Percentiles rank a stretch among this genome's conserved stretches.
Evolutionary conservation across 2,888 invertebrate species (phyloP).

Genomic region (Pseudolycoriella hygida): DNA sequence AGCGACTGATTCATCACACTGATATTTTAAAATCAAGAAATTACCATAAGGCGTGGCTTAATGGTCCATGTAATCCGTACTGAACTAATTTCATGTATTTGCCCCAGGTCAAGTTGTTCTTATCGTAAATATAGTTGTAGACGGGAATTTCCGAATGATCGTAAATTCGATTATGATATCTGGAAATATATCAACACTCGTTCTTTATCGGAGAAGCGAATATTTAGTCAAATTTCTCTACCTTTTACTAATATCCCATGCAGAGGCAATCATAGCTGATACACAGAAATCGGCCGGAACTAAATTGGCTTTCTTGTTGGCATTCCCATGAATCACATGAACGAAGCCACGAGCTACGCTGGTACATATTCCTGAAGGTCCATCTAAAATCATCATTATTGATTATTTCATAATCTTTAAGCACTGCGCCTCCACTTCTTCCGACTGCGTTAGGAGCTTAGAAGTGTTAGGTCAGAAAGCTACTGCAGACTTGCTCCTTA

Average conservation of each 20-base stretch:
- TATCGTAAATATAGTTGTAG: constrained; percentile 28
- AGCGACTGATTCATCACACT: too few species aligned
- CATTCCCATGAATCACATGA: constrained; percentile 26
- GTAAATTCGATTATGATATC: constrained; percentile 11
- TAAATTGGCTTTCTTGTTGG: constrained; percentile 25
- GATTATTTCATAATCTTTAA: neutral
- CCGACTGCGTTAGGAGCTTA: too few species aligned
- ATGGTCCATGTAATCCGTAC: constrained; percentile 27
- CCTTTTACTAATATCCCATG: constrained; percentile 28
- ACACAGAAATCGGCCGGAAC: constrained; percentile 30
- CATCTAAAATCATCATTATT: constrained; percentile 17
- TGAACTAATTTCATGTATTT: constrained; percentile 28
- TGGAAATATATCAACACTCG: neutral
- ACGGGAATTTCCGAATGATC: constrained; percentile 24
- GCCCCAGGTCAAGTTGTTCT: constrained; percentile 29
- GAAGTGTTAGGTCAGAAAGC: too few species aligned
- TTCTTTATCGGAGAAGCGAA: neutral
- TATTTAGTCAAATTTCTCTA: constrained; percentile 9
- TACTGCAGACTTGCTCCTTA: too few species aligned
- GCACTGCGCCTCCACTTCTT: too few species aligned
- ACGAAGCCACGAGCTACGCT: constrained; percentile 28
- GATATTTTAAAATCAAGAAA: neutral
- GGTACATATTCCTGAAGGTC: constrained; percentile 28
- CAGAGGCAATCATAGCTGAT: constrained; percentile 29
- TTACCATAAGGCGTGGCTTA: constrained; percentile 29